These are phyloP conservation scores for Drosophila affinis DNA, from an alignment of 2,888 invertebrate species.

Conservation along the genomic window DNA sequence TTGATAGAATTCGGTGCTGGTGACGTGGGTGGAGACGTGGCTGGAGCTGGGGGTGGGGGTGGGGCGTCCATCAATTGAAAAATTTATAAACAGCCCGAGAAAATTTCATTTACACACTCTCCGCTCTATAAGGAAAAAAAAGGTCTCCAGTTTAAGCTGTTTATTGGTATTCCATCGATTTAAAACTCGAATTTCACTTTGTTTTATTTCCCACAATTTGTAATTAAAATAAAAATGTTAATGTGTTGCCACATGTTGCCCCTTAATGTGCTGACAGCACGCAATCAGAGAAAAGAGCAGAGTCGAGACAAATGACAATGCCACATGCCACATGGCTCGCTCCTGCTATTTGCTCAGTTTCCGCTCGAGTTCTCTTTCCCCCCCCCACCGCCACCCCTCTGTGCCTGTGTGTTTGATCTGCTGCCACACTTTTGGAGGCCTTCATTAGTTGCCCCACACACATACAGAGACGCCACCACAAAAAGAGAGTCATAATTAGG, in stretches of 20 bases:
- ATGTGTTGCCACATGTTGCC: constrained; percentile 71
- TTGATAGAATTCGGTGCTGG: constrained; percentile 51
- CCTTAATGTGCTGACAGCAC: constrained; percentile 70
- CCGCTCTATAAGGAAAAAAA: constrained; percentile 37
- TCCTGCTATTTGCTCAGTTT: constrained; percentile 35
- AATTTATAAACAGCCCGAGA: constrained; percentile 51
- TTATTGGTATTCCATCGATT: not conserved
- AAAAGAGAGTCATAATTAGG: constrained; percentile 63
- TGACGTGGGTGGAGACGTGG: constrained; percentile 22
- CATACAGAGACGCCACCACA: too few relatives aligned
- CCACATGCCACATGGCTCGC: constrained; percentile 51
- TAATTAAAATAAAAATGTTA: constrained; percentile 33
- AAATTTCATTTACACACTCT: constrained; percentile 59
- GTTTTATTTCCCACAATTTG: not conserved
- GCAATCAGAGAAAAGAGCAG: constrained; percentile 49
- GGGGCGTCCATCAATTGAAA: constrained; percentile 59
- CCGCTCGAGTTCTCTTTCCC: constrained; percentile 24
- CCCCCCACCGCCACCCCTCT: constrained; percentile 8
- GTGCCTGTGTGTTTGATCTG: constrained; percentile 51
- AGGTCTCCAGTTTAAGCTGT: not conserved
- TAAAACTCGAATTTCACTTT: not conserved
- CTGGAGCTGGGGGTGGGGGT: too few relatives aligned
- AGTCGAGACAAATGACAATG: constrained; percentile 67
- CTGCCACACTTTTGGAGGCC: constrained; percentile 48
- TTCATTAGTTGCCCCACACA: constrained; percentile 50